Percentiles rank a stretch among this genome's conserved stretches.
Evolutionary conservation across 2,797 vertebrate genomes (phyloP).

Genomic region (Lates japonicus): DNA sequence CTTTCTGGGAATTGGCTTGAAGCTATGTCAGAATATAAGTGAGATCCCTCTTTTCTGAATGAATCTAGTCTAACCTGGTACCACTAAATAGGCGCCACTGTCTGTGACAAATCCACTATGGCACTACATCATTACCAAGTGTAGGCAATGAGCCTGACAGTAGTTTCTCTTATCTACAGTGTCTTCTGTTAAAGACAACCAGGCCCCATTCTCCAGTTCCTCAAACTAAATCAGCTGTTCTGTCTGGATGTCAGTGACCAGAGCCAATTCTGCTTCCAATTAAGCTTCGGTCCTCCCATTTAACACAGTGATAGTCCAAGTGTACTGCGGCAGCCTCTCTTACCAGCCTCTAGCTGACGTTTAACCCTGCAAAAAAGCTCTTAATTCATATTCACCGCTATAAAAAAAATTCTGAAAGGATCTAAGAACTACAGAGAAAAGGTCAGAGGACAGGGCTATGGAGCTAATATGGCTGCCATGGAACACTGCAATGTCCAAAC

Average conservation of each 20-base stretch:
- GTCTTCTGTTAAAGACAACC: not conserved
- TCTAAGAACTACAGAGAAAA: not conserved
- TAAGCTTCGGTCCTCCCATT: not conserved
- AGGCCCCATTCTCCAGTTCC: not conserved
- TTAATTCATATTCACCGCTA: not conserved
- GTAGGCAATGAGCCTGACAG: not conserved
- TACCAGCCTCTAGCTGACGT: not conserved
- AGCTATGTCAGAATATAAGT: not conserved
- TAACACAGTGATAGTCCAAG: not conserved
- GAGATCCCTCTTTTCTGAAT: no score
- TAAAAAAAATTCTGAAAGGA: no score
- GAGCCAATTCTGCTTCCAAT: not conserved
- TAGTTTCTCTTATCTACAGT: not conserved
- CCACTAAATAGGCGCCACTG: no score
- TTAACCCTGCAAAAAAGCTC: not conserved
- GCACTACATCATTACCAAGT: not conserved
- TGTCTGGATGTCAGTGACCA: not conserved
- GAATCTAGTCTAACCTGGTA: no score
- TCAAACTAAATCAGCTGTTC: not conserved
- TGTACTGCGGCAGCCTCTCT: not conserved
- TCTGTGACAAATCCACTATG: not conserved
- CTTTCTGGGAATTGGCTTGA: not conserved
- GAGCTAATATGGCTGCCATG: slow-evolving; percentile 69
- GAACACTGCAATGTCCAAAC: slow-evolving; percentile 45
- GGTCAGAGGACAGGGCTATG: slow-evolving; percentile 14